Percentiles rank a stretch among this genome's conserved stretches.
Evolutionary conservation across 64 coral and sea anemone genomes (phyloP).

Genomic region (Pocillopora verrucosa): DNA sequence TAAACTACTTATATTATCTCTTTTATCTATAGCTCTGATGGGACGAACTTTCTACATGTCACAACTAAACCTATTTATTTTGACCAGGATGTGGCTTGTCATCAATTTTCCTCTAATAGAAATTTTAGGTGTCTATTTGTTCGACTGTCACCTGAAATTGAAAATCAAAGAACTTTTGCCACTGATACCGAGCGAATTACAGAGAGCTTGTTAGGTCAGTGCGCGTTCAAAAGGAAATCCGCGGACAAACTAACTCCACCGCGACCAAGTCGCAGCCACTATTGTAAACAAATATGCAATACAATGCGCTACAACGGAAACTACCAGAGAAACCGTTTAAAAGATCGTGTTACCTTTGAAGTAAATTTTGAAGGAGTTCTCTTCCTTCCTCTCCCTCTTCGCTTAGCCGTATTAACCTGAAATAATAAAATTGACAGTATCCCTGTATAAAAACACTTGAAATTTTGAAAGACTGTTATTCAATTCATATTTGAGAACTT

Average conservation of each 20-base stretch:
- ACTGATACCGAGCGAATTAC: neutral
- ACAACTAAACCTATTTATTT: too few species aligned
- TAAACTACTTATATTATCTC: too few species aligned
- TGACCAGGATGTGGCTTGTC: too few species aligned
- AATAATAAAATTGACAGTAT: neutral
- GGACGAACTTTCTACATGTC: too few species aligned
- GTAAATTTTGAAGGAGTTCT: neutral
- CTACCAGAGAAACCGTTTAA: neutral
- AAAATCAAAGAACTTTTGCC: neutral
- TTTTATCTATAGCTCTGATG: too few species aligned
- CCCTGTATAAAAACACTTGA: neutral
- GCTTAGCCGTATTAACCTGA: neutral
- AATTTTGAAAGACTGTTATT: neutral
- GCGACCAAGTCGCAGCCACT: conserved; percentile 3
- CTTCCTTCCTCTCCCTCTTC: neutral
- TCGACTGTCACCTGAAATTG: neutral
- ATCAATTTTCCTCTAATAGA: too few species aligned
- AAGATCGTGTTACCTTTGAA: neutral
- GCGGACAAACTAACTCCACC: neutral
- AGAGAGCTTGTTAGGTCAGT: neutral
- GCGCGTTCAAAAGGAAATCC: neutral
- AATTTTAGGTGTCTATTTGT: neutral
- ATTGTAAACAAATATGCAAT: neutral
- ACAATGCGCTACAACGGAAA: too few species aligned
- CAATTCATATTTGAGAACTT: too few species aligned